Evolutionary conservation across 2,797 vertebrate species (phyloP), one percentile per base, ranked within the genome.

Genomic region (Cossypha heuglini): DNA sequence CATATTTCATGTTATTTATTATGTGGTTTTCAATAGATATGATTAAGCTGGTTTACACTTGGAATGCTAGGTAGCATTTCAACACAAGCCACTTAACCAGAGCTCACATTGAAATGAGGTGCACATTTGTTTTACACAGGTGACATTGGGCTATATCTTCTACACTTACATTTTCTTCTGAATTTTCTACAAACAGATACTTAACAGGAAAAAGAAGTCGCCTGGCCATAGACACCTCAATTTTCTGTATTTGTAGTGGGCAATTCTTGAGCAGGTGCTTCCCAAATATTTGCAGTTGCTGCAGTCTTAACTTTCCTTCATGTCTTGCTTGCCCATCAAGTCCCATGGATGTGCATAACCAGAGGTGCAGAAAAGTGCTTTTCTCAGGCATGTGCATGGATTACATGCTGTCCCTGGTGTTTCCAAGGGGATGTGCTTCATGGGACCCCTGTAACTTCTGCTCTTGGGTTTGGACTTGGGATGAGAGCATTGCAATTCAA

Each of bases 31-130:
- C 87, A 88, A 75, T 91, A 90, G 72, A 82, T 96, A 54, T 11
- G 52, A 38, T 92, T 95, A 82, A 74, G 49, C 64, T 64, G 78
- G 35, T 54, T 91, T 84, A 46, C 55, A 40, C 31, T 61, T 83
- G 64, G 61, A 87, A 93, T 90, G 93, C 62, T 63, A 71, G 82
- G 79, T 66, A 83, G 63, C 78, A 28, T 82, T 94, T 95, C 86
- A 79, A 93, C 78, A 86, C 38, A 79, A 93, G 84, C 80, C 81
- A 73, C 72, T 82, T 93, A 94, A 88, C 85, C 76, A 84, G 73
- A 81, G 91, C 54, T 82, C 46, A 6, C 46, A 42, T 43, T 84
- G 48, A 88, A 92, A 90, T 16, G 46, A 86, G 67, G 29, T 69
- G 33, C 52, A 9, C 17, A 1, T 74, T 77, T 72, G 38, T 78